Conservation (phyloP, 2,888 invertebrate genomes). For the Eilema sororculum region DNA sequence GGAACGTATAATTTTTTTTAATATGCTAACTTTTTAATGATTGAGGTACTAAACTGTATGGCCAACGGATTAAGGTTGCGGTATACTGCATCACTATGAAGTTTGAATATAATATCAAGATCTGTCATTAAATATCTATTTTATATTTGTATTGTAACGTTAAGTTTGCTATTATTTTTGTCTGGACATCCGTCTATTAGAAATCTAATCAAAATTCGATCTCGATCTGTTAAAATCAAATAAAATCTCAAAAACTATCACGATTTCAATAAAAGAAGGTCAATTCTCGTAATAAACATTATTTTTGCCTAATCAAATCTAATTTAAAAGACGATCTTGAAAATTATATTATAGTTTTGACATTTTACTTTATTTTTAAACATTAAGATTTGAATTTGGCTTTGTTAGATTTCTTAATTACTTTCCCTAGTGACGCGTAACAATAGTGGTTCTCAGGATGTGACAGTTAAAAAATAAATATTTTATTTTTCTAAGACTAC, state of each 20-base stretch:
- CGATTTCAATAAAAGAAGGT: no score
- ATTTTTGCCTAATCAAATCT: no score
- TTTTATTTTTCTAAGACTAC: conserved; percentile 1
- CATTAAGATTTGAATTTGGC: no score
- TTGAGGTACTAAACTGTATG: conserved; percentile 42
- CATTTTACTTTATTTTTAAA: no score
- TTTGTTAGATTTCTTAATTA: no score
- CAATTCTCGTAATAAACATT: no score
- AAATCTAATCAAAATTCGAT: no score
- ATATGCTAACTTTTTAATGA: conserved; percentile 53
- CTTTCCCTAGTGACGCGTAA: neutral
- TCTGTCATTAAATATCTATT: neutral
- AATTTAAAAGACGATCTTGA: no score
- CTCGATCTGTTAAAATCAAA: no score
- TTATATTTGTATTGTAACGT: neutral
- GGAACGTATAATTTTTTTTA: conserved; percentile 69
- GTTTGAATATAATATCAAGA: neutral
- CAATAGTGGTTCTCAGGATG: neutral
- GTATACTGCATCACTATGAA: neutral
- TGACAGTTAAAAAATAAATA: neutral
- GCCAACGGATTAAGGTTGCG: conserved; percentile 10
- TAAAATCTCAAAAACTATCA: no score
- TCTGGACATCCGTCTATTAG: neutral
- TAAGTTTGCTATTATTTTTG: neutral
- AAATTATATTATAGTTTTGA: no score